phyloP scores from a whole-genome alignment of 2,888 invertebrate genomes.

The Pristionchus fissidentatus region DNA sequence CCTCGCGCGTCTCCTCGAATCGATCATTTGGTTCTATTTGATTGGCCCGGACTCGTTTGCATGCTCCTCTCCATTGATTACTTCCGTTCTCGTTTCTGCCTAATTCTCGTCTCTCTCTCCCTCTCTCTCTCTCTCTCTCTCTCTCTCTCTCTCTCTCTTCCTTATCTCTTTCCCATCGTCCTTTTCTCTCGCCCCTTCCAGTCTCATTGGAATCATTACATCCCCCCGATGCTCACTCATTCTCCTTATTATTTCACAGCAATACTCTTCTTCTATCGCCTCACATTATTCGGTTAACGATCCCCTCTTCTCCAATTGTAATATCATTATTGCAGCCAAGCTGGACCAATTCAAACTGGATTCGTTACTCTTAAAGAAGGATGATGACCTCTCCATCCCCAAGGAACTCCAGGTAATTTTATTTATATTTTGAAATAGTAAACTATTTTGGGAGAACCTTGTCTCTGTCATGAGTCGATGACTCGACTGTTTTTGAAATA shows the following conservation, averaged over 20 bases:
- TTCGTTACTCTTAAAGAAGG: slow-evolving; percentile 30
- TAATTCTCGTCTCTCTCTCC: not conserved
- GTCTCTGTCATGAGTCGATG: not conserved
- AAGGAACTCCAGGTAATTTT: slow-evolving; percentile 38
- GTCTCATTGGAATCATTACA: not conserved
- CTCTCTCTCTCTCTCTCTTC: not conserved
- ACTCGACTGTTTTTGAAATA: not conserved
- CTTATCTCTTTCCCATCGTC: slow-evolving; percentile 4
- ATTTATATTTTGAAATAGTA: not conserved
- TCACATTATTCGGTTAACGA: not conserved
- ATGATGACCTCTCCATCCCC: slow-evolving; percentile 34
- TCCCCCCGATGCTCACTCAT: not conserved
- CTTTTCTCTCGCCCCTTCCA: too few relatives aligned
- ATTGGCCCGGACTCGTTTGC: slow-evolving; percentile 33
- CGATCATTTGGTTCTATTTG: not conserved
- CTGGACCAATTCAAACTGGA: slow-evolving; percentile 38
- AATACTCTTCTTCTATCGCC: not conserved
- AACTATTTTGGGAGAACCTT: too few relatives aligned
- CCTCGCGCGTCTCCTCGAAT: not conserved
- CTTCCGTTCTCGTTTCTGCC: slow-evolving; percentile 34
- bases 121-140: not conserved
- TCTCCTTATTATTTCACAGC: not conserved
- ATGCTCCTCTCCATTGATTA: slow-evolving; percentile 22
- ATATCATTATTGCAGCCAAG: not conserved
- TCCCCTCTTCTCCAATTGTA: not conserved